These are phyloP conservation scores for Formica selysi DNA, from an alignment of 1,140 invertebrate species.

Conservation along the genomic window DNA sequence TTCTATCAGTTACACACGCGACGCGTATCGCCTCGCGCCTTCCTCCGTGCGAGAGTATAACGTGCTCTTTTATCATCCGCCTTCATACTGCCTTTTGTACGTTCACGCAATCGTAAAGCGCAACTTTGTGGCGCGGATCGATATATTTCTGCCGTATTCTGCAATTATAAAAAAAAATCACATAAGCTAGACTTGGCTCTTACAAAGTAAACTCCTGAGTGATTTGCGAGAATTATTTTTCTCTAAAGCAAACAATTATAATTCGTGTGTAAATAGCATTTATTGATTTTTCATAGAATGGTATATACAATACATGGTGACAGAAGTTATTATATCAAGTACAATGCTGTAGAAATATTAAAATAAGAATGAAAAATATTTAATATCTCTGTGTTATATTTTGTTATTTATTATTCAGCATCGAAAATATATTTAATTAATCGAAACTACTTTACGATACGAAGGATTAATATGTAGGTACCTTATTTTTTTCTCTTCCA, in stretches of 20 bases:
- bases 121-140: constrained; percentile 9
- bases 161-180: constrained; percentile 7
- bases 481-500: not conserved
- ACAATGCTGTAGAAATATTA: not conserved
- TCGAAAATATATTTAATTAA: not conserved
- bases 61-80: constrained; percentile 67
- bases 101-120: constrained; percentile 49
- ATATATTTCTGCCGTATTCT: constrained; percentile 33
- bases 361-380: not conserved
- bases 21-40: constrained; percentile 52
- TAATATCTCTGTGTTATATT: not conserved
- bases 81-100: constrained; percentile 54
- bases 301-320: too few species aligned
- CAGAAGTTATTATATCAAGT: not conserved
- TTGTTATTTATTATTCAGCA: not conserved
- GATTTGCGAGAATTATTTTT: not conserved
- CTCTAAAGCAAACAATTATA: not conserved
- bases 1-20: constrained; percentile 77
- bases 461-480: not conserved
- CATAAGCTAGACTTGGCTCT: not conserved
- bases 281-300: not conserved
- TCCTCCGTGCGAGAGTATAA: constrained; percentile 62
- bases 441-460: not conserved
- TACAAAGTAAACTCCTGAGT: too few species aligned
- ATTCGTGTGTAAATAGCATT: not conserved